A percentile compares a stretch with the other conserved stretches of the same genome.
phyloP scores from a whole-genome alignment of 2,888 invertebrate species.

The Amphimallon solstitiale region DNA sequence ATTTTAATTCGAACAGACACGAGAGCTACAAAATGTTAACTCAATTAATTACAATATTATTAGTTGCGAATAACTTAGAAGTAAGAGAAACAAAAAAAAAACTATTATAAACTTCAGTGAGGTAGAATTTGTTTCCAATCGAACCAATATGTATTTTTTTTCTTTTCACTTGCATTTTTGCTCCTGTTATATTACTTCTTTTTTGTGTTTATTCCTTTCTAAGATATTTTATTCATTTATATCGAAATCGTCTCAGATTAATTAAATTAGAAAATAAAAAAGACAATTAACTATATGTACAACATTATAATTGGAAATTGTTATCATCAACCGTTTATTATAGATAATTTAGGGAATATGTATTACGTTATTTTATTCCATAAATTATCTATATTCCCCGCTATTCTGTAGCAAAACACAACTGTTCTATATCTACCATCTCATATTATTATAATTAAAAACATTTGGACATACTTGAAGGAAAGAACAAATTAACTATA shows the following conservation, averaged over 20 bases:
- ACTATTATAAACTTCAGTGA: conserved; percentile 56
- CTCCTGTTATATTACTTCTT: neutral
- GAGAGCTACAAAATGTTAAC: conserved; percentile 52
- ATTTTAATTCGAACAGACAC: conserved; percentile 54
- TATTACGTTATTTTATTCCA: neutral
- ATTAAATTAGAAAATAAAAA: conserved; percentile 38
- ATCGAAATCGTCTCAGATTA: conserved; percentile 27
- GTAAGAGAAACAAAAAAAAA: conserved; percentile 48
- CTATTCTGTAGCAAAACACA: conserved; percentile 50
- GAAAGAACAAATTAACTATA: conserved; percentile 40
- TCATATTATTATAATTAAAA: conserved; percentile 36
- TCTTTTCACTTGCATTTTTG: conserved; percentile 9
- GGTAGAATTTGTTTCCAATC: conserved; percentile 61
- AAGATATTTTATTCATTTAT: conserved; percentile 12
- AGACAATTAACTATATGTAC: conserved; percentile 53
- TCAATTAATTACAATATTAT: conserved; percentile 51
- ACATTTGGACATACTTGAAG: conserved; percentile 18
- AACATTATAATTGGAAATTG: conserved; percentile 60
- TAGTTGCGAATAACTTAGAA: conserved; percentile 40
- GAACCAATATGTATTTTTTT: conserved; percentile 46
- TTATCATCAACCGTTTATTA: conserved; percentile 46
- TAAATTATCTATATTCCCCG: neutral
- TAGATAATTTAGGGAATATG: conserved; percentile 39
- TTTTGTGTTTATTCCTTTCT: conserved; percentile 35
- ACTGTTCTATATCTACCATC: conserved; percentile 56